Conservation (phyloP, 2,888 invertebrate genomes). For the Caenorhabditis plicata region DNA sequence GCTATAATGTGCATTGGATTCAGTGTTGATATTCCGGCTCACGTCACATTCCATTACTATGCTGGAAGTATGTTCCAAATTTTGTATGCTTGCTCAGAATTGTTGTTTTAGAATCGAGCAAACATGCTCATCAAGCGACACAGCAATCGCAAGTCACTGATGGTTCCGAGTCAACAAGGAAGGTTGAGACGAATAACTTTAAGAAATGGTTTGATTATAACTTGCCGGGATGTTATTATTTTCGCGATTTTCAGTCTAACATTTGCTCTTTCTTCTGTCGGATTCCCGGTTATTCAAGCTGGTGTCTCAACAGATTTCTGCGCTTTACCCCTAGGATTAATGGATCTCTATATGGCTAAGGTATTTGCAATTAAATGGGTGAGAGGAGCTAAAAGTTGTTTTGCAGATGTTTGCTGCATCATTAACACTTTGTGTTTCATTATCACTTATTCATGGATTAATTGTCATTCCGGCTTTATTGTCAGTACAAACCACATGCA, state of each 20-base stretch:
- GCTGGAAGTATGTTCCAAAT: slow-evolving; percentile 26
- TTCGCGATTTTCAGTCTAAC: slow-evolving; percentile 8
- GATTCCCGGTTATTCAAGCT: slow-evolving; percentile 54
- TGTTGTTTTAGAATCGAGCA: slow-evolving; percentile 22
- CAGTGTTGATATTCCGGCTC: slow-evolving; percentile 41
- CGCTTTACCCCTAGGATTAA: slow-evolving; percentile 41
- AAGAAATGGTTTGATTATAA: slow-evolving; percentile 1
- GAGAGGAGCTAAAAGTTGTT: too few relatives aligned
- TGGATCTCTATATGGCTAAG: slow-evolving; percentile 47
- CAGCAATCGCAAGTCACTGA: slow-evolving; percentile 3
- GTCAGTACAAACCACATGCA: slow-evolving; percentile 21
- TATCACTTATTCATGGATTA: slow-evolving; percentile 47
- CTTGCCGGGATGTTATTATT: too few relatives aligned
- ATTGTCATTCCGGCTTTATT: slow-evolving; percentile 43
- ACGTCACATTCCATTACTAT: slow-evolving; percentile 39
- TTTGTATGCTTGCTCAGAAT: not conserved
- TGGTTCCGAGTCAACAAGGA: not conserved
- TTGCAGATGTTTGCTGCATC: slow-evolving; percentile 39
- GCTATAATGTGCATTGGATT: slow-evolving; percentile 42
- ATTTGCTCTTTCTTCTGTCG: slow-evolving; percentile 35
- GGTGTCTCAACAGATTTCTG: slow-evolving; percentile 49
- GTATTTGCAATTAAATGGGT: too few relatives aligned
- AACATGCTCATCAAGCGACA: not conserved
- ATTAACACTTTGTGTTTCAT: slow-evolving; percentile 40
- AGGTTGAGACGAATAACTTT: not conserved